phyloP scores from a whole-genome alignment of 2,113 vertebrate genomes.

The Equus quagga region DNA sequence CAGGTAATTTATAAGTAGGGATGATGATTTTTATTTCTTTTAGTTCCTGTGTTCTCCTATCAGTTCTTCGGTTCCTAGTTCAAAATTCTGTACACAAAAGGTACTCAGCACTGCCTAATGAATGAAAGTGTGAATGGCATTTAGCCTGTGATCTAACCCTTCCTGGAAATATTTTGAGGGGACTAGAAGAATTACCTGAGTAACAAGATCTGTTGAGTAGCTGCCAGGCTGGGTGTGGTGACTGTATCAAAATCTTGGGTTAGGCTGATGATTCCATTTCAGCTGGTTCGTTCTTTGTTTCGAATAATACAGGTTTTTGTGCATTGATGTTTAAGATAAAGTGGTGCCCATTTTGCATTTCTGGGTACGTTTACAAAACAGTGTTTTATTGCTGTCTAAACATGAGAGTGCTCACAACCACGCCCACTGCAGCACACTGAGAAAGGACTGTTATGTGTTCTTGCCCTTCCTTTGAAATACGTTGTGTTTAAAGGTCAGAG shows the following conservation, averaged over 20 bases:
- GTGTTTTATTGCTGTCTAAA: slow-evolving; percentile 83
- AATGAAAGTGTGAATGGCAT: not conserved
- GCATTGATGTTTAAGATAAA: slow-evolving; percentile 63
- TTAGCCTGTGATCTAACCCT: slow-evolving; percentile 14
- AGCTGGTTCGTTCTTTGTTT: slow-evolving; percentile 68
- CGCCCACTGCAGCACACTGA: not conserved
- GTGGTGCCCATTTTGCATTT: slow-evolving; percentile 44
- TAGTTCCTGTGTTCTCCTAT: not conserved
- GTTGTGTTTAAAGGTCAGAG: slow-evolving; percentile 56
- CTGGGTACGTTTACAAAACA: slow-evolving; percentile 79
- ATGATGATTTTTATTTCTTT: slow-evolving; percentile 38
- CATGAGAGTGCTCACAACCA: not conserved
- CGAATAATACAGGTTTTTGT: slow-evolving; percentile 47
- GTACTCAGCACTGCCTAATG: not conserved
- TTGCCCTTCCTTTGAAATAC: slow-evolving; percentile 66
- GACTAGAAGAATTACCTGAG: slow-evolving; percentile 51
- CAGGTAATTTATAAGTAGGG: not conserved
- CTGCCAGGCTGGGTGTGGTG: slow-evolving; percentile 21
- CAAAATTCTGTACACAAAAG: slow-evolving; percentile 4
- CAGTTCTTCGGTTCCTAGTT: not conserved
- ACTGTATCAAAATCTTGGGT: slow-evolving; percentile 42
- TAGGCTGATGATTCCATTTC: not conserved
- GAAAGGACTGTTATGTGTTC: not conserved
- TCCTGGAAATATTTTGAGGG: slow-evolving; percentile 35
- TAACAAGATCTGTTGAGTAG: slow-evolving; percentile 45